Percentiles rank a stretch among this genome's conserved stretches.
These are phyloP conservation scores for Himalopsyche japonica DNA, from an alignment of 2,888 invertebrate species.

Conservation along the genomic window DNA sequence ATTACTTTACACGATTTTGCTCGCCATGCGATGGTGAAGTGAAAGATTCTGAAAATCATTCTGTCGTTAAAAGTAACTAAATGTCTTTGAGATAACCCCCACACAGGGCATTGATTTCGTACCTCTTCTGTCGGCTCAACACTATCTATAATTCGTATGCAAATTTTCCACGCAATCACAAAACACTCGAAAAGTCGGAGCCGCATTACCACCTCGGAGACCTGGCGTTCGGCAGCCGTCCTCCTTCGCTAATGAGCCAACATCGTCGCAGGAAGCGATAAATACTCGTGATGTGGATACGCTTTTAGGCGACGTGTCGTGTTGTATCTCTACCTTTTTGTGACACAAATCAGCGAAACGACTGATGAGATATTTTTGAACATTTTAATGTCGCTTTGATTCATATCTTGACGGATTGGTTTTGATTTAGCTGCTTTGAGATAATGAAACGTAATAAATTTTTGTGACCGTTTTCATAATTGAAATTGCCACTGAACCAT, in stretches of 20 bases:
- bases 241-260: conserved; percentile 33
- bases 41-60: neutral
- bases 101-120: neutral
- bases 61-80: neutral
- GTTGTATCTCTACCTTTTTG: neutral
- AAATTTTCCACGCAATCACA: neutral
- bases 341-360: neutral
- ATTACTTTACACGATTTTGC: no score
- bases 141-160: neutral
- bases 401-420: neutral
- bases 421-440: neutral
- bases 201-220: neutral
- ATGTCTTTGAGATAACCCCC: neutral
- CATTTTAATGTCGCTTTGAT: neutral
- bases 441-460: neutral
- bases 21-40: no score
- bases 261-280: conserved; percentile 36
- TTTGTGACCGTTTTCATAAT: neutral
- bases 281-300: conserved; percentile 17
- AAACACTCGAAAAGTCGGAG: neutral
- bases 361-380: neutral
- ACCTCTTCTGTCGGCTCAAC: neutral
- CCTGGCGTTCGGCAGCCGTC: neutral
- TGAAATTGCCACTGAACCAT: no score
- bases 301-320: neutral